These are phyloP conservation scores for Caradrina kadenii DNA, from an alignment of 2,888 invertebrate genomes.

Conservation along the genomic window DNA sequence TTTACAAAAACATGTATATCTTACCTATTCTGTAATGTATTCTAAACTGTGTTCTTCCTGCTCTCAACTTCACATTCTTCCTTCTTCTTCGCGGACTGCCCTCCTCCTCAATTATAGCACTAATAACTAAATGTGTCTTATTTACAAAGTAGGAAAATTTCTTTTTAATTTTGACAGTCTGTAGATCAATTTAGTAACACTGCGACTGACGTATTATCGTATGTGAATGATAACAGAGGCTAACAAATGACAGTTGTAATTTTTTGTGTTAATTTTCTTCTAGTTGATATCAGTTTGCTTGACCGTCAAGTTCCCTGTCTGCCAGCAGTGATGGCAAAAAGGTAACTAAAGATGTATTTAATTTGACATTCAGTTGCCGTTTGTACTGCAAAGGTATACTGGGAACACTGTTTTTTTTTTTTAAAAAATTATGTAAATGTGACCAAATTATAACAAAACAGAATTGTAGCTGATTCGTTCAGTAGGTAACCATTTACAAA, in stretches of 20 bases:
- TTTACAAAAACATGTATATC: too few relatives aligned
- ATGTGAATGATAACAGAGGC: too few relatives aligned
- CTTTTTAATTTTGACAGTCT: background rate
- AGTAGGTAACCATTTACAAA: conserved; percentile 6
- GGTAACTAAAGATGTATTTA: background rate
- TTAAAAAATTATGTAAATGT: conserved; percentile 22
- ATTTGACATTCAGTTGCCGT: too few relatives aligned
- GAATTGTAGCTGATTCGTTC: conserved; percentile 5
- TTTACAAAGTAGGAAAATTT: conserved; percentile 29
- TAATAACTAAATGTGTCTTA: conserved; percentile 37
- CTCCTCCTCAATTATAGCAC: conserved; percentile 14
- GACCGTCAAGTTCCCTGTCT: too few relatives aligned
- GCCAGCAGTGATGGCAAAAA: too few relatives aligned
- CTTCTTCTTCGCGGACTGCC: background rate
- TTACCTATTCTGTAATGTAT: too few relatives aligned
- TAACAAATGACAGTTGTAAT: too few relatives aligned
- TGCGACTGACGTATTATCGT: too few relatives aligned
- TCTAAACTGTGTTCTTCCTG: background rate
- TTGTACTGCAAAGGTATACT: background rate
- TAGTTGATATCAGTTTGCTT: too few relatives aligned
- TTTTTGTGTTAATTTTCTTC: too few relatives aligned
- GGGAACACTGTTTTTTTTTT: conserved; percentile 3
- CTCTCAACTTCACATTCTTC: background rate
- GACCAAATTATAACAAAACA: conserved; percentile 21
- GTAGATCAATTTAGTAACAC: too few relatives aligned